Percentiles rank a stretch among this genome's conserved stretches.
Conservation (phyloP, 2,888 invertebrate genomes). For the Nomada fucata region DNA sequence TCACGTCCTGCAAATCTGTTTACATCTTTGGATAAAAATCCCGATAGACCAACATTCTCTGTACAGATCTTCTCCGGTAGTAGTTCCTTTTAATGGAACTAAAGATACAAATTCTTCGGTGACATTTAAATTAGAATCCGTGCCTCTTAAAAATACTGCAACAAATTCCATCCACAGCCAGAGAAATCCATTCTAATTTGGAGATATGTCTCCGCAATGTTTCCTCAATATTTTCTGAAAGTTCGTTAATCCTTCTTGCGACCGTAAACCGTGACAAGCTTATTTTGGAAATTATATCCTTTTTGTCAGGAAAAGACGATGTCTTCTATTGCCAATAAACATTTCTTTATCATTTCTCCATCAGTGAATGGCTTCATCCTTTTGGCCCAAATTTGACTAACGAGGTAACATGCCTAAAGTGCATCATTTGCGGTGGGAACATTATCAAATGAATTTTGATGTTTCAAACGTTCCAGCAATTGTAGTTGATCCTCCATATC, state of each 20-base stretch:
- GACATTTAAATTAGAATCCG: too few species aligned
- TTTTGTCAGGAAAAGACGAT: background rate
- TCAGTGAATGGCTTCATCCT: background rate
- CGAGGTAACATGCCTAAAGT: background rate
- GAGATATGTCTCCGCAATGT: too few species aligned
- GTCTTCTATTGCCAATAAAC: background rate
- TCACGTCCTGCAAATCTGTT: background rate
- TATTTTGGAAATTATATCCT: constrained; percentile 5
- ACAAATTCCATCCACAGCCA: too few species aligned
- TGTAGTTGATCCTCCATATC: too few species aligned
- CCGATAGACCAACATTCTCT: background rate
- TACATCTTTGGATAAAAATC: background rate
- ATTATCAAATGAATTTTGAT: background rate
- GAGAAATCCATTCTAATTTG: too few species aligned
- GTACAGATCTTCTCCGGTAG: too few species aligned
- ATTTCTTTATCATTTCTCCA: constrained; percentile 2
- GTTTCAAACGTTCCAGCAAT: background rate
- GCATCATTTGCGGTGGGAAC: background rate
- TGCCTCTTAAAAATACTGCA: too few species aligned
- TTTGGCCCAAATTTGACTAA: background rate
- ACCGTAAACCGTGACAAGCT: background rate
- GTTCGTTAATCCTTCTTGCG: background rate
- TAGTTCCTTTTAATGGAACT: too few species aligned
- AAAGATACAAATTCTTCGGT: too few species aligned
- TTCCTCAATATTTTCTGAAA: background rate